Percentiles rank a stretch among this genome's conserved stretches.
Conservation (phyloP, 2,888 invertebrate genomes). For the Leucoma salicis region DNA sequence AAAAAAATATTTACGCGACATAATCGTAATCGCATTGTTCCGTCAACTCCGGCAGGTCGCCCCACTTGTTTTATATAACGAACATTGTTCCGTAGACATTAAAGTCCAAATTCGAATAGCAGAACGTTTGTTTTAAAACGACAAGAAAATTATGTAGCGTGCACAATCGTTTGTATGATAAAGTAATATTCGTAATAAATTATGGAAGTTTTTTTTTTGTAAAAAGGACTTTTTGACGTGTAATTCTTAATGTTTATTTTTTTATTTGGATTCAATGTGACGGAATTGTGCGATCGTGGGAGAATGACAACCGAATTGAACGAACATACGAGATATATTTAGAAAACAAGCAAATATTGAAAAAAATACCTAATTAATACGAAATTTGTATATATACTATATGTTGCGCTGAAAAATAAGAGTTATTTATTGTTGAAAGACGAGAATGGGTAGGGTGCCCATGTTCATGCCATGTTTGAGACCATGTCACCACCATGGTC, state of each 20-base stretch:
- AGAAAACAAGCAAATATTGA: no score
- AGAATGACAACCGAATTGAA: no score
- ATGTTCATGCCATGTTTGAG: no score
- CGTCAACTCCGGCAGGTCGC: constrained; percentile 38
- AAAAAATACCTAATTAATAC: no score
- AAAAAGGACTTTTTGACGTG: constrained; percentile 22
- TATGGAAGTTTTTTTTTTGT: constrained; percentile 16
- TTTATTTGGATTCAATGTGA: constrained; percentile 15
- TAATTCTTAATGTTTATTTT: constrained; percentile 29
- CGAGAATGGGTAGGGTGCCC: no score
- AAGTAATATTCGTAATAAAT: constrained; percentile 37
- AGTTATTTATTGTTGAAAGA: no score
- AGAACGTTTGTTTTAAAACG: constrained; percentile 20
- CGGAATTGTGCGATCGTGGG: constrained; percentile 22
- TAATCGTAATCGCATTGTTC: constrained; percentile 47
- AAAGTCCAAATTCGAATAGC: constrained; percentile 13
- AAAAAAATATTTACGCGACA: constrained; percentile 43
- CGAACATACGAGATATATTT: no score
- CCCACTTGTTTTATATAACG: constrained; percentile 23
- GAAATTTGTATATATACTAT: no score
- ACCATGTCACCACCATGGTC: no score
- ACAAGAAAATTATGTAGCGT: constrained; percentile 34
- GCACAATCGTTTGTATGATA: constrained; percentile 35
- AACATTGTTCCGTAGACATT: constrained; percentile 1
- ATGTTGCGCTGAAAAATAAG: no score